These are phyloP conservation scores for Semaprochilodus insignis DNA, from an alignment of 2,797 vertebrate species.

Conservation along the genomic window DNA sequence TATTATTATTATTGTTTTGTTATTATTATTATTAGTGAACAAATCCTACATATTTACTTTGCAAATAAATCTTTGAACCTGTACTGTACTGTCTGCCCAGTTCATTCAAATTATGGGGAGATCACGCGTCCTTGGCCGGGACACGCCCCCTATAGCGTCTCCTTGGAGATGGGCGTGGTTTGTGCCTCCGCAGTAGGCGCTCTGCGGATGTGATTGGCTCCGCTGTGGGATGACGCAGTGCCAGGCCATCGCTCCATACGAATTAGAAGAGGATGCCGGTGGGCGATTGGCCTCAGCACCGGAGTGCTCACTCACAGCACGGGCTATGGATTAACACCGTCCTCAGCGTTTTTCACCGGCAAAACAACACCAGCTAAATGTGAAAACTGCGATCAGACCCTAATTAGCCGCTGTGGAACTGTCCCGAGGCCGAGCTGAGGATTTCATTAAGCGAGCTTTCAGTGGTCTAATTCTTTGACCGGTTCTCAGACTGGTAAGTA, in stretches of 20 bases:
- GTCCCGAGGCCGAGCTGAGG: not conserved
- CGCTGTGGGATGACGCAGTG: constrained; percentile 66
- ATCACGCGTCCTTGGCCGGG: constrained; percentile 67
- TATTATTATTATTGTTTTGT: too few relatives aligned
- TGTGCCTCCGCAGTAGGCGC: not conserved
- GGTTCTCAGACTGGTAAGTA: constrained; percentile 48
- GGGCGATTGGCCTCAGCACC: constrained; percentile 21
- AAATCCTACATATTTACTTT: not conserved
- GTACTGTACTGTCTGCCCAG: not conserved
- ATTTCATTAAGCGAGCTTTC: not conserved
- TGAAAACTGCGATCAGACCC: not conserved
- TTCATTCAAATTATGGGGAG: constrained; percentile 67
- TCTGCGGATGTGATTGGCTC: constrained; percentile 72
- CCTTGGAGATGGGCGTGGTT: constrained; percentile 69
- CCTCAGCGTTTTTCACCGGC: not conserved
- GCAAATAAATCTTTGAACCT: not conserved
- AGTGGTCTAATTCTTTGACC: constrained; percentile 37
- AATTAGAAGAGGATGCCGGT: constrained; percentile 31
- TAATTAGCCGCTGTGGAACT: not conserved
- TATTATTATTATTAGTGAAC: too few relatives aligned
- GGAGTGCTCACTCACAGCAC: constrained; percentile 30
- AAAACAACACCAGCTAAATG: not conserved
- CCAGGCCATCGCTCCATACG: constrained; percentile 73
- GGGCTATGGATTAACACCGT: constrained; percentile 13
- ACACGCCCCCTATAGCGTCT: constrained; percentile 59